Evolutionary conservation across 1,140 invertebrate genomes (phyloP), one percentile per base, ranked within the genome.

Genomic region (Wasmannia auropunctata): DNA sequence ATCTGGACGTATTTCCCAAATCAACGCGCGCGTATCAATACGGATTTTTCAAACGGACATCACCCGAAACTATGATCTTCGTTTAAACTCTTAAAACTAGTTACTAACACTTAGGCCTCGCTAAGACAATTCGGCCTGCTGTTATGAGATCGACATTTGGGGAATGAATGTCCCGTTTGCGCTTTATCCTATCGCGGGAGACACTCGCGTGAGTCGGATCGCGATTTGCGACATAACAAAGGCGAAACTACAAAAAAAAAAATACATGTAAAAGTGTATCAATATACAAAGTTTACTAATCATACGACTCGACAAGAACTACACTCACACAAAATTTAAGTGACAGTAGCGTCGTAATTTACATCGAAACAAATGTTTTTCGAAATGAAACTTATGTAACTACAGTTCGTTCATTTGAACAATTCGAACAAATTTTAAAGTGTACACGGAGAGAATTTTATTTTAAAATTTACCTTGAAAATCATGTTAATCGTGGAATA

Each of bases 31-130:
- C n/a, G n/a, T n/a, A n/a, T 67, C 56, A 77, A 63, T 65, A 40
- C 58, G 31, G 31, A 76, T 62, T 76, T 22, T 62, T 76, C 10
- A 85, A 81, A 81, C 79, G 40, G 40, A 83, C 51, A 83, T 58
- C 74, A 74, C 51, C 37, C 54, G 22, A 58, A 72, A 83, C 79
- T 81, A 70, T 70, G 25, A 19, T 58, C 67, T 46, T 58, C 65
- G 37, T 56, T 84, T 51, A 87, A n/a, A 87, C 3, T 51, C 65
- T 56, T 65, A 86, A 70, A 70, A 84, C 56, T 43, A 87, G 58
- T 54, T 70, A 34, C 74, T 74, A 87, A 90, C 87, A 56, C 51
- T 91, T 91, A 90, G 91, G 90, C 88, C 87, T 89, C 40, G 60
- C 37, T 88, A 79, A 86, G 65, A 87, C 54, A 60, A 88, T 84